Conservation (phyloP, 2,888 invertebrate species). For the Capitulum mitella region DNA sequence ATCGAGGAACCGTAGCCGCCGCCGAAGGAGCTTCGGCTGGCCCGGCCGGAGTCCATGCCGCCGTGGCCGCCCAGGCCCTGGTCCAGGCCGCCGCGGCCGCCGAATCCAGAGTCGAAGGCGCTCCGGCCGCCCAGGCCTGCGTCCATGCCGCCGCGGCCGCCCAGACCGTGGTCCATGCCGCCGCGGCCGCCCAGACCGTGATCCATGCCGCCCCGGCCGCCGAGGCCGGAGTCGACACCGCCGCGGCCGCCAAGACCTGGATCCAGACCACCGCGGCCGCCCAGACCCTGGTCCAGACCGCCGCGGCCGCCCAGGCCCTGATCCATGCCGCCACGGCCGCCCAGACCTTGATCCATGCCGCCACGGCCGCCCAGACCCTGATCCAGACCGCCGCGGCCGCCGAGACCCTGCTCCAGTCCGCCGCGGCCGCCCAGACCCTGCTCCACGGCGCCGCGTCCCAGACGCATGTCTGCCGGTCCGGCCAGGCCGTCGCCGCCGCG, state of each 20-base stretch:
- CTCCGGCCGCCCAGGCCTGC: neutral
- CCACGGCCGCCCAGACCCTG: neutral
- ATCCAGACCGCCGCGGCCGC: neutral
- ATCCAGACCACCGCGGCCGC: neutral
- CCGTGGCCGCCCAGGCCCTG: neutral
- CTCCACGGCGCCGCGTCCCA: constrained; percentile 2
- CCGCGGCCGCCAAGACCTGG: neutral
- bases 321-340: neutral
- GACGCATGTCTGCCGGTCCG: neutral
- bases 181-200: neutral
- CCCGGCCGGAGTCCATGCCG: neutral
- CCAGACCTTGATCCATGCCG: neutral
- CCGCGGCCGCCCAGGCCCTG: no score
- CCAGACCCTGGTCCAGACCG: neutral
- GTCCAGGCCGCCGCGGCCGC: neutral
- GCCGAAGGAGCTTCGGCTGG: neutral
- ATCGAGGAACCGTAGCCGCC: neutral
- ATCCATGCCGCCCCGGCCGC: neutral
- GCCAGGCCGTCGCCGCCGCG: constrained; percentile 38
- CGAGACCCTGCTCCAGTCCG: neutral
- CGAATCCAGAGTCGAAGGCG: neutral
- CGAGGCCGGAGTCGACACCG: neutral
- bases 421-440: neutral
- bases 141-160: neutral
- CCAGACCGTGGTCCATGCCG: neutral